phyloP scores from a whole-genome alignment of 2,113 vertebrate genomes.

The Lonchura striata region DNA sequence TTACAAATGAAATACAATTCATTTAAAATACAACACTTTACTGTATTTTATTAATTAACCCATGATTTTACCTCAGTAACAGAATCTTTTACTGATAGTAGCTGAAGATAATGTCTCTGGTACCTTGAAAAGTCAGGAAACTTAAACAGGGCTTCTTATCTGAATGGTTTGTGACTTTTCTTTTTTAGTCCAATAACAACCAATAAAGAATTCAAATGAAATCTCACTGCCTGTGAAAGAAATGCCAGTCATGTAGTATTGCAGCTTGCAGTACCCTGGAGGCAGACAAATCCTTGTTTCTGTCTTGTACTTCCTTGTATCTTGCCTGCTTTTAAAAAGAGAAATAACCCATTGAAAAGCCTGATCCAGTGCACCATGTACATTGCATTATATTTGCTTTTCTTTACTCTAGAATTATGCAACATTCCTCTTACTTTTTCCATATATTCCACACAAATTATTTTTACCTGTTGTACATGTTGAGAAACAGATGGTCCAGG shows the following conservation, averaged over 20 bases:
- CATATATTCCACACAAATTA: slow-evolving; percentile 23
- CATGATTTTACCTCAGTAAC: background rate
- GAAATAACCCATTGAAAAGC: background rate
- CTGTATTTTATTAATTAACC: background rate
- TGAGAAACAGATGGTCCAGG: slow-evolving; percentile 57
- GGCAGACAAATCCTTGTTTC: background rate
- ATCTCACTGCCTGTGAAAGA: background rate
- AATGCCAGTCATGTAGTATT: background rate
- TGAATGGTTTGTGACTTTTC: background rate
- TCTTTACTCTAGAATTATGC: background rate
- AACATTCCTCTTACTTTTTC: slow-evolving; percentile 34
- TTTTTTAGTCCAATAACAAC: background rate
- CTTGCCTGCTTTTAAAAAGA: slow-evolving; percentile 10
- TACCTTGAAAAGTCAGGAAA: background rate
- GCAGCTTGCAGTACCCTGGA: background rate
- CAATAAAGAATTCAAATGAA: background rate
- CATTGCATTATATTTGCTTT: background rate
- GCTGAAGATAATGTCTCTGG: background rate
- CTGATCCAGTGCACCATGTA: background rate
- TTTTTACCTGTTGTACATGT: slow-evolving; percentile 54
- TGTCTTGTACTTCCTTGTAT: background rate
- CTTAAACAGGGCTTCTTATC: background rate
- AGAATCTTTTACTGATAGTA: background rate
- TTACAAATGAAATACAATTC: background rate
- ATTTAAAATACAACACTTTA: background rate